phyloP scores from a whole-genome alignment of 2,113 vertebrate species.

The Dermatemys mawii region DNA sequence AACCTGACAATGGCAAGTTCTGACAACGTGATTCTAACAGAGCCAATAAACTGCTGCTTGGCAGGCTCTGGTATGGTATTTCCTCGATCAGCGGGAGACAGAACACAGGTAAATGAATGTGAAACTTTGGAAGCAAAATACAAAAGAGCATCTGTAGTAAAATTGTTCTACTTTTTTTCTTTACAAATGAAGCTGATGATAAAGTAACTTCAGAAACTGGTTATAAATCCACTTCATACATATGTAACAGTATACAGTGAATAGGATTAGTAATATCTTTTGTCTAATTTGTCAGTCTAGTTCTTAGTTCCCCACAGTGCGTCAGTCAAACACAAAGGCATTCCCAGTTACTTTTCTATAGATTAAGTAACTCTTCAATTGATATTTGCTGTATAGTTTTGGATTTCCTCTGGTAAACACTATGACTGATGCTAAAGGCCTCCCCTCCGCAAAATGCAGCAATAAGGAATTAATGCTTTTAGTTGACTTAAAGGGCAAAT shows the following conservation, averaged over 20 bases:
- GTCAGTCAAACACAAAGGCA: conserved; percentile 70
- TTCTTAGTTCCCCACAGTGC: conserved; percentile 65
- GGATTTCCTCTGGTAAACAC: conserved; percentile 71
- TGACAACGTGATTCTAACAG: conserved; percentile 29
- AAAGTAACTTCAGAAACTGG: conserved; percentile 72
- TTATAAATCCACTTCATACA: conserved; percentile 69
- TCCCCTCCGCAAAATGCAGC: too few species aligned
- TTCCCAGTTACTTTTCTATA: conserved; percentile 69
- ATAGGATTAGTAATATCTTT: conserved; percentile 71
- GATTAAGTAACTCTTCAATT: conserved; percentile 70
- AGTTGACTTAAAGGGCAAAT: conserved; percentile 60
- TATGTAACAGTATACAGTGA: conserved; percentile 71
- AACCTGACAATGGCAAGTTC: conserved; percentile 29
- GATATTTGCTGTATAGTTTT: conserved; percentile 72
- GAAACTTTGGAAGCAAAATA: conserved; percentile 21
- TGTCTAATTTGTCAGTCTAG: conserved; percentile 68
- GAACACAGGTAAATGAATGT: conserved; percentile 16
- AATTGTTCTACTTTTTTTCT: conserved; percentile 41
- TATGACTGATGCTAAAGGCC: conserved; percentile 58
- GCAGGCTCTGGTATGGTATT: conserved; percentile 4
- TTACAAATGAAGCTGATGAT: conserved; percentile 62
- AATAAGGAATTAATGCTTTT: conserved; percentile 59
- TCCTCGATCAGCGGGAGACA: conserved; percentile 37
- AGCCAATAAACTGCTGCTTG: background rate
- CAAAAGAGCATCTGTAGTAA: conserved; percentile 31